Base-by-base conservation (phyloP, 2,113 vertebrate species). In the Rhizomys pruinosus region DNA sequence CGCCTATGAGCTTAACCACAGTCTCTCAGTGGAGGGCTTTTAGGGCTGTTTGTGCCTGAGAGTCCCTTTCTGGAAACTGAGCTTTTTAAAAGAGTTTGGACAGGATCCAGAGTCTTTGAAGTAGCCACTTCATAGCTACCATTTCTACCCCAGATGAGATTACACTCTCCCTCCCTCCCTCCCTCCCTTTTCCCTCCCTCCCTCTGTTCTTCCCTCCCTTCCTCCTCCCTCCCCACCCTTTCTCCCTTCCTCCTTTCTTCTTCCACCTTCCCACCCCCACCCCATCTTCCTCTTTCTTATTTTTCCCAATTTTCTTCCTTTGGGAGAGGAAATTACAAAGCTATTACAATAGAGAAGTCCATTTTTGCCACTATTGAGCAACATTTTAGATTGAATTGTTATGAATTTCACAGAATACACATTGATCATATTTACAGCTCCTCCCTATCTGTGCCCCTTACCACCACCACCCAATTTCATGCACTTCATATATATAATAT, bases 21-120 rank as follows among this genome's bases (percentile, higher is more conserved):
- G 98, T 1, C 97, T 99, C 3, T 99, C 99, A 19, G 98, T 99
- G 9, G 97, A 98, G 55, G 98, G 98, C 84, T 98, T 99, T 87
- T 95, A 87, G 95, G 64, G 86, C 37, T 44, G 34, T 0, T 42
- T 32, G 20, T 22, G 1, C 19, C 52, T 12, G 29, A 72, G 34
- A 47, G 23, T 68, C 88, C 71, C 74, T 23, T 11, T n/a, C 37
- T 68, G 27, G 37, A 61, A 89, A 27, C 86, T 87, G 82, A 81
- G 68, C 69, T 89, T 95, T n/a, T 5, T 27, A 69, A 77, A 82
- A 19, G 55, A 76, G 29, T 37, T 42, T 69, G 64, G 23, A 22
- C 23, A 71, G 63, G 71, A 55, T 73, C 90, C 39, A 55, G 59
- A 64, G 39, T 74, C 71, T 20, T 63, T 76, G 84, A 74, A 64